Base-by-base conservation (phyloP, 2,113 vertebrate genomes). In the Spea multiplicata region DNA sequence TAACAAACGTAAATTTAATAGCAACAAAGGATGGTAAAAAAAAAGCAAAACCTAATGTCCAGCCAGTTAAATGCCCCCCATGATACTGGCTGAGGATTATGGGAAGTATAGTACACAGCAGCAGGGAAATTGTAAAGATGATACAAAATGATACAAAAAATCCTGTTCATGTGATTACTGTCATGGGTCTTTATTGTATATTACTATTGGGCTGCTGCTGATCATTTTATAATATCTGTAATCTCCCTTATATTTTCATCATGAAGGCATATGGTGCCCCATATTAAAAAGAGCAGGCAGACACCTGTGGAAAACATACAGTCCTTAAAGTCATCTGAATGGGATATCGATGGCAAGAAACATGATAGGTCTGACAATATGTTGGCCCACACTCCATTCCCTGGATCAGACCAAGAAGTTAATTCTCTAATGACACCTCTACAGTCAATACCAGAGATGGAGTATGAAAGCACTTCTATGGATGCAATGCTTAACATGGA, bases 381-480 rank as follows among this genome's bases (percentile, higher is more conserved):
- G 14, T 88, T 87, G 84, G 75, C 90, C 81, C 66, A 93, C 68
- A 82, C 91, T 86, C 91, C 91, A 85, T 90, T 92, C 83, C 87
- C 88, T 0, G 88, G 92, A 4, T 84, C 90, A 0, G 94, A 95
- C 67, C 91, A 91, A 84, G 92, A 92, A 16, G 86, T 90, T 66
- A 94, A 92, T 86, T 87, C 90, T 78, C 74, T 85, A 47, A 85
- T 89, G 61, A 85, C 76, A 76, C 91, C 94, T 64, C 90, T 98
- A 44, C 93, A 94, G 84, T 92, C 93, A 66, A 95, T 97, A 82
- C 95, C 95, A 0, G 95, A 97, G 88, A 92, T 90, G 52, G 94
- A 96, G 49, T 89, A 87, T 1, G 90, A 92, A 76, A 84, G 88
- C 9, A 81, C 88, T 0, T 86, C 87, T 0, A 85, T 88, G 1